Evolutionary conservation across 92 coral and sea anemone genomes (phyloP).

Genomic region (Muricea muricata): DNA sequence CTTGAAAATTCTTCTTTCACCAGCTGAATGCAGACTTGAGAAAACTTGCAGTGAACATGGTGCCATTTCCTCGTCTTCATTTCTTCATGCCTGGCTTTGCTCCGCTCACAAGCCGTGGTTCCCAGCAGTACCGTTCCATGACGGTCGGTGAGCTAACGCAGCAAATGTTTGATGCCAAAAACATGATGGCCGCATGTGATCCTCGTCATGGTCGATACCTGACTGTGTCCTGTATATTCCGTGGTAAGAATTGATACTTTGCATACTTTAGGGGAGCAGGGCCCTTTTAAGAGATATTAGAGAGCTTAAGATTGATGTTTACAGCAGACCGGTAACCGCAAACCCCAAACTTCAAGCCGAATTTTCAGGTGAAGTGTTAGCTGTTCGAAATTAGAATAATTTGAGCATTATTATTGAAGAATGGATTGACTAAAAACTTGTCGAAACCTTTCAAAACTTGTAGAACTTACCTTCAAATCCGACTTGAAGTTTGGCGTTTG

Average conservation of each 20-base stretch:
- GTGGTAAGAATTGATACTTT: constrained; percentile 29
- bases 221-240: constrained; percentile 56
- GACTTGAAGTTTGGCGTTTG: too few species aligned
- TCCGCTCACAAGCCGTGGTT: constrained; percentile 79
- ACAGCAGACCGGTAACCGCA: too few species aligned
- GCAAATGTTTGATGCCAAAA: constrained; percentile 64
- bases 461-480: too few species aligned
- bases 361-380: too few species aligned
- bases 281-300: too few species aligned
- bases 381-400: too few species aligned
- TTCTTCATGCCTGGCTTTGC: constrained; percentile 95
- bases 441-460: too few species aligned
- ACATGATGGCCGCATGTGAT: constrained; percentile 68
- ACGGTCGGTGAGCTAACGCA: constrained; percentile 55
- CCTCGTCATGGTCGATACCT: constrained; percentile 64
- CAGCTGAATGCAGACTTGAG: constrained; percentile 88
- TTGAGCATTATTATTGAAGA: too few species aligned
- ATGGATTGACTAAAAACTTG: too few species aligned
- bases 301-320: too few species aligned
- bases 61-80: constrained; percentile 89
- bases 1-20: background rate
- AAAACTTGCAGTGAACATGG: constrained; percentile 93
- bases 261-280: background rate
- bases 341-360: too few species aligned
- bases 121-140: constrained; percentile 51